Base-by-base conservation (phyloP, 2,888 invertebrate species). In the Creontiades dilutus region DNA sequence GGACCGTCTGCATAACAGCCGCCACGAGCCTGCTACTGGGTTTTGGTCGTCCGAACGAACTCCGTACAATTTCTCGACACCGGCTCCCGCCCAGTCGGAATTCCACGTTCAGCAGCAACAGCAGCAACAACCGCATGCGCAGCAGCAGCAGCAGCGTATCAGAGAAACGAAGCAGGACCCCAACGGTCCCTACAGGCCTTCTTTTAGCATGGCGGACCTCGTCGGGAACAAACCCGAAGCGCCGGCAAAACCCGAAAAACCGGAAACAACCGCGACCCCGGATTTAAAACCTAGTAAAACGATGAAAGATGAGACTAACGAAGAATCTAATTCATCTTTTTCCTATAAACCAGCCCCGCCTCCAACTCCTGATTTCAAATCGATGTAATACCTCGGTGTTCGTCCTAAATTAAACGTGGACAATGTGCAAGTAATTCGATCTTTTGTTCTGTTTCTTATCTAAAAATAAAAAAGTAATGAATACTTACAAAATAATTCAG, bases 161-260 rank as follows among this genome's bases (percentile, higher is more conserved):
- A 37, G 19, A 78, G 78, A 14, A 14, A 78, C 2, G 13, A 19
- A 19, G 52, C 27, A 19, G 12, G 82, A 82, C 27, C 19, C 19
- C 16, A 48, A 2, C 46, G 86, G 86, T 2, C 86, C 86, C 5
- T 86, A 86, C 86, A 86, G 75, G 19, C 86, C 37, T 19, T 68
- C 86, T 0, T 86, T 86, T 47, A 68, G 86, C 28, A 75, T 86
- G 68, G 86, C 86, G 16, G 86, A 86, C 0, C n/a, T 86, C 13
- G 37, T 86, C 7, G 75, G 48, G 3, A 75, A 12, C 23, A 48
- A 61, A 75, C 0, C 57, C 12, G 85, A 47, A 14, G 5, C 16
- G 2, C 37, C 84, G 12, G 27, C 19, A 4, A 78, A 78, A 28
- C 52, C 13, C 7, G 88, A 78, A 27, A 88, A 27, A n/a, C 19